These are phyloP conservation scores for Lycophotia porphyrea DNA, from an alignment of 2,888 invertebrate genomes.

Conservation along the genomic window DNA sequence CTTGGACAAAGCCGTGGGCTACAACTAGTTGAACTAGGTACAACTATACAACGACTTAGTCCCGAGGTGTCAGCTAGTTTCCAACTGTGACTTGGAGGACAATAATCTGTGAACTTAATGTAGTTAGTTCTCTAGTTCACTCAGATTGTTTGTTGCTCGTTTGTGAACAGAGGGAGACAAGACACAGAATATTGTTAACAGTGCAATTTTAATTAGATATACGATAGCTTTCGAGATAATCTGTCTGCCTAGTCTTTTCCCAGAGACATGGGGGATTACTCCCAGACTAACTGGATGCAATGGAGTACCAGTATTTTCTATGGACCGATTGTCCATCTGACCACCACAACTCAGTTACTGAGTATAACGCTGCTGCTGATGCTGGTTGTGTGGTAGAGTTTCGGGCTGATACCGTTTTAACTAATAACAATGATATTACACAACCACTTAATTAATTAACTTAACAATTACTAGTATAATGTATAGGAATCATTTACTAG, in stretches of 20 bases:
- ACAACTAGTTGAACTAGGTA: not conserved
- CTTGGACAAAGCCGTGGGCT: not conserved
- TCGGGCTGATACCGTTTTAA: not conserved
- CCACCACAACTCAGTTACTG: too few species aligned
- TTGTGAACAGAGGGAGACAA: conserved; percentile 2
- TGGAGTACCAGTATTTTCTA: too few species aligned
- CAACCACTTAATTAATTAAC: not conserved
- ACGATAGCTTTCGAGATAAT: not conserved
- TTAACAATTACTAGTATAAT: not conserved
- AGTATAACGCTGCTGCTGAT: too few species aligned
- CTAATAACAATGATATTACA: not conserved
- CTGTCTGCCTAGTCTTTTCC: not conserved
- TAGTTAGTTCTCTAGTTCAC: conserved; percentile 23
- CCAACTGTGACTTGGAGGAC: not conserved
- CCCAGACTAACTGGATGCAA: not conserved
- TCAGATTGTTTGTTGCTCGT: conserved; percentile 34
- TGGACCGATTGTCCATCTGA: too few species aligned
- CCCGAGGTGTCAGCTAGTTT: conserved; percentile 19
- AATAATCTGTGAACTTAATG: conserved; percentile 45
- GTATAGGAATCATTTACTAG: not conserved
- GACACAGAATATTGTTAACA: not conserved
- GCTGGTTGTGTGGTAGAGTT: not conserved
- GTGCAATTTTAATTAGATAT: not conserved
- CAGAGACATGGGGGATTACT: not conserved
- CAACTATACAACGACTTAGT: conserved; percentile 8